Percentiles rank a stretch among this genome's conserved stretches.
Conservation (phyloP, 2,113 vertebrate genomes). For the Crotalus horridus region DNA sequence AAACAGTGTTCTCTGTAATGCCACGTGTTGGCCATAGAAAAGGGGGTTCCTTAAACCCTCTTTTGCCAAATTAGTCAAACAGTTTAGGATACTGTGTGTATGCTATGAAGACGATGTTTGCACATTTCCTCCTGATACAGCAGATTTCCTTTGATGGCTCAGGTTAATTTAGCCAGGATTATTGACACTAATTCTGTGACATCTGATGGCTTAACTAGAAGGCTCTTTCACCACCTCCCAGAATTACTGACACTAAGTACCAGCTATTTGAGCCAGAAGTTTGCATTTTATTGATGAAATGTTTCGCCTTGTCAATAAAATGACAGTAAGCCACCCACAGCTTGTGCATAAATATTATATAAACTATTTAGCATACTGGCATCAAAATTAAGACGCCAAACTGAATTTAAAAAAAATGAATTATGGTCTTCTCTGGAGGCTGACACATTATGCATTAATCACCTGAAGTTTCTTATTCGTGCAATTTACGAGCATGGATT, state of each 20-base stretch:
- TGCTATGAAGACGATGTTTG: slow-evolving; percentile 2
- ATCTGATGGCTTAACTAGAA: slow-evolving; percentile 4
- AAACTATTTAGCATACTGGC: slow-evolving; percentile 53
- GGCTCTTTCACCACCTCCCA: neutral
- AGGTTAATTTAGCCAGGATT: slow-evolving; percentile 32
- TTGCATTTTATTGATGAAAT: slow-evolving; percentile 33
- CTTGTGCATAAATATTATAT: slow-evolving; percentile 51
- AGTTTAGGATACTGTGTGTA: neutral
- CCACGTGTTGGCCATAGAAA: neutral
- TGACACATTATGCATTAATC: slow-evolving; percentile 33
- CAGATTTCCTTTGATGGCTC: slow-evolving; percentile 19
- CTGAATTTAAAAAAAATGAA: slow-evolving; percentile 45
- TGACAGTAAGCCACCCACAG: slow-evolving; percentile 46
- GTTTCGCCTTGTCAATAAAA: slow-evolving; percentile 49
- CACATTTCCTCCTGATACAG: slow-evolving; percentile 12
- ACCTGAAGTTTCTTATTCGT: slow-evolving; percentile 38
- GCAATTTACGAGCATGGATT: slow-evolving; percentile 36
- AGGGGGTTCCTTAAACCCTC: neutral
- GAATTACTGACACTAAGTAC: slow-evolving; percentile 34
- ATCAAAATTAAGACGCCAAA: slow-evolving; percentile 49
- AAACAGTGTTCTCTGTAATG: neutral
- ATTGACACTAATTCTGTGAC: slow-evolving; percentile 7
- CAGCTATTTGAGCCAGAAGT: slow-evolving; percentile 25
- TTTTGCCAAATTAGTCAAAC: neutral
- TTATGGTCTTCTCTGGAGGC: slow-evolving; percentile 37